Conservation (phyloP, 2,797 vertebrate genomes). For the Falco berigora region DNA sequence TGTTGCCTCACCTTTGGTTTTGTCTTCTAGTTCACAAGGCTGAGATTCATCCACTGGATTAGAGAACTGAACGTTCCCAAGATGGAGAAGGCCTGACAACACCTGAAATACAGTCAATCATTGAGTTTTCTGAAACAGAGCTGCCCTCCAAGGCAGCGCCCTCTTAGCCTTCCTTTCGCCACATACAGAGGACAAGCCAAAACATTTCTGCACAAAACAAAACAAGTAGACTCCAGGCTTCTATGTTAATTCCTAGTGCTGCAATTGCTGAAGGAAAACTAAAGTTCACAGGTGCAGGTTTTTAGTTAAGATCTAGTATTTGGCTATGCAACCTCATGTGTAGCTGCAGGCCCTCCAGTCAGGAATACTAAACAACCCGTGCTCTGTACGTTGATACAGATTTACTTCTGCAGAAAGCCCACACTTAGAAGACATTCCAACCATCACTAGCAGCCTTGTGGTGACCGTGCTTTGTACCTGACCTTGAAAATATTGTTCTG, state of each 20-base stretch:
- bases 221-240: background rate
- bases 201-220: background rate
- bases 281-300: background rate
- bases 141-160: background rate
- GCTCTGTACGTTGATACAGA: background rate
- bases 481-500: constrained; percentile 90
- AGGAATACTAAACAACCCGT: background rate
- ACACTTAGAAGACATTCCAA: background rate
- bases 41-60: constrained; percentile 80
- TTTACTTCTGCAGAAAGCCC: background rate
- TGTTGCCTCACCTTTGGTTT: constrained; percentile 77
- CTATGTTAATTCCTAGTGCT: background rate
- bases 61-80: constrained; percentile 85
- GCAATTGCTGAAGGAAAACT: background rate
- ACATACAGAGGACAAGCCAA: background rate
- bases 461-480: constrained; percentile 16
- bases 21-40: constrained; percentile 76
- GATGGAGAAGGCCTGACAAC: constrained; percentile 87
- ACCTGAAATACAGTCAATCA: constrained; percentile 69
- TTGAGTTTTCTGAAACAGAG: background rate
- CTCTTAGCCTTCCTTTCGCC: background rate
- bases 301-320: background rate
- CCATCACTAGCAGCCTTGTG: background rate
- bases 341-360: background rate
- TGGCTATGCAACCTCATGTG: background rate